phyloP scores from a whole-genome alignment of 30 jellyfish, hydroid and myxozoan species.

The Pelagia noctiluca region DNA sequence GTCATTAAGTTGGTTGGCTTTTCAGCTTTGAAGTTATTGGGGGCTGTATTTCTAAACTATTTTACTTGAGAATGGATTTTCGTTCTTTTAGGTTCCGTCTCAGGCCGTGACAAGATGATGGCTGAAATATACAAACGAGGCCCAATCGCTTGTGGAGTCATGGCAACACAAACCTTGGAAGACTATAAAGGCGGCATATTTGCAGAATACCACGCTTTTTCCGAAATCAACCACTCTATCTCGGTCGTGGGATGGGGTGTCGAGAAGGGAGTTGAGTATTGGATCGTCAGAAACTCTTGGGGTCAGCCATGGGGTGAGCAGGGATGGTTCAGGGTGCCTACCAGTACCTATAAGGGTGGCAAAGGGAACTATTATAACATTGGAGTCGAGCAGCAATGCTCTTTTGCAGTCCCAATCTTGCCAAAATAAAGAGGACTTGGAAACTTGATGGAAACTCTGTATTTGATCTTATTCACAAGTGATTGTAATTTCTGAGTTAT shows the following conservation, averaged over 20 bases:
- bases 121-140: constrained; percentile 96
- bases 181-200: constrained; percentile 81
- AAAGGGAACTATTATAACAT: constrained; percentile 80
- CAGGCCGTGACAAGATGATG: constrained; percentile 96
- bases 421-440: too few species aligned
- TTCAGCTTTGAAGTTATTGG: too few species aligned
- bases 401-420: constrained; percentile 91
- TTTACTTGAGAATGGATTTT: too few species aligned
- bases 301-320: constrained; percentile 98
- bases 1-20: too few species aligned
- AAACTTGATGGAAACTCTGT: too few species aligned
- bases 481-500: too few species aligned
- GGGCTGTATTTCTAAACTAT: too few species aligned
- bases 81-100: constrained; percentile 79
- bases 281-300: constrained; percentile 98
- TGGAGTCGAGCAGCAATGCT: constrained; percentile 89
- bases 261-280: constrained; percentile 91
- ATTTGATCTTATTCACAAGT: too few species aligned
- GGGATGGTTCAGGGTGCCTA: constrained; percentile 91
- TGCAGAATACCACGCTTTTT: constrained; percentile 43
- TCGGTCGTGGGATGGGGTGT: constrained; percentile 98
- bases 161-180: constrained; percentile 86
- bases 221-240: constrained; percentile 72
- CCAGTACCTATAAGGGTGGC: constrained; percentile 90
- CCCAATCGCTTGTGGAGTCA: constrained; percentile 93